phyloP scores from a whole-genome alignment of 2,888 invertebrate species.

The Pilophorus perplexus region DNA sequence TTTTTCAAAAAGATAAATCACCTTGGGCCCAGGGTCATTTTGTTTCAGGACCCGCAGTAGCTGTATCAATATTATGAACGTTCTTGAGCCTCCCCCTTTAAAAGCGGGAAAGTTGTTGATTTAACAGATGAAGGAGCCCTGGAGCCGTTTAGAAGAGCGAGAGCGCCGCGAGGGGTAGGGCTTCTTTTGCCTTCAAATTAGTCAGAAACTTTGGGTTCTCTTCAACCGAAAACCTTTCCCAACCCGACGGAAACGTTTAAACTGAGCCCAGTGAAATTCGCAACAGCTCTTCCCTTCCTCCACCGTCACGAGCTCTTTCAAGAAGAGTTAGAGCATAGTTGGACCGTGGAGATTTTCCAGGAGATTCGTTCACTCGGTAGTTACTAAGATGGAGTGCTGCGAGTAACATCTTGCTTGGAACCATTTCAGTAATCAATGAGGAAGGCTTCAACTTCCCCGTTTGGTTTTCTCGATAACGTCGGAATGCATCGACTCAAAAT shows the following conservation, averaged over 20 bases:
- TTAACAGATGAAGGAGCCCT: constrained; percentile 34
- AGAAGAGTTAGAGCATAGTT: constrained; percentile 18
- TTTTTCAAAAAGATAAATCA: too few species aligned
- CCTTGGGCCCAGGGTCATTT: background rate
- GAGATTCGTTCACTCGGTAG: too few species aligned
- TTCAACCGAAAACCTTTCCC: constrained; percentile 18
- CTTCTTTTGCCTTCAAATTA: constrained; percentile 32
- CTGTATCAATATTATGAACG: constrained; percentile 35
- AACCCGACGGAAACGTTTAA: constrained; percentile 9
- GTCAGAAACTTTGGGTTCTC: constrained; percentile 37
- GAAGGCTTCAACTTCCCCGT: too few species aligned
- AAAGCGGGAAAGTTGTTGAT: constrained; percentile 38
- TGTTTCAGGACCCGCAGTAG: constrained; percentile 23
- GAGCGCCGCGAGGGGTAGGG: background rate
- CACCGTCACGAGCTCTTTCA: background rate
- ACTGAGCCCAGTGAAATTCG: constrained; percentile 10
- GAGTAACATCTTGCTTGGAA: too few species aligned
- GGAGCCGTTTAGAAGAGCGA: background rate
- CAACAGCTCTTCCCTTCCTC: constrained; percentile 3
- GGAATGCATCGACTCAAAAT: too few species aligned
- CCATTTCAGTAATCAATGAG: too few species aligned
- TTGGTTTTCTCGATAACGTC: too few species aligned
- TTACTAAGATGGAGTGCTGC: too few species aligned
- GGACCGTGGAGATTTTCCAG: constrained; percentile 17
- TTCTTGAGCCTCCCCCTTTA: constrained; percentile 18